These are phyloP conservation scores for Graptemys geographica DNA, from an alignment of 2,797 vertebrate species.

Conservation along the genomic window DNA sequence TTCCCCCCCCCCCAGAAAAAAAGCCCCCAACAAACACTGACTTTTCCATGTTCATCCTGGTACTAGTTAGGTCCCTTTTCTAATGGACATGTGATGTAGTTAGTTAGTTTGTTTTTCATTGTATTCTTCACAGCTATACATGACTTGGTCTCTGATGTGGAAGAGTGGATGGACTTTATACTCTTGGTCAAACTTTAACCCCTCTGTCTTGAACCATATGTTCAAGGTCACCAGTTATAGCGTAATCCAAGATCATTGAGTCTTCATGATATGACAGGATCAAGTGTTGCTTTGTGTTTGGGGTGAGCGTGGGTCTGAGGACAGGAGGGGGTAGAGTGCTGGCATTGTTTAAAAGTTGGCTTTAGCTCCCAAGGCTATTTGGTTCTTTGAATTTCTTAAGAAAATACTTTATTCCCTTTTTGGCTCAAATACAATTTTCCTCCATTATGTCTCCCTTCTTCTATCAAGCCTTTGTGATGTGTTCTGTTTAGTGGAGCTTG, in stretches of 20 bases:
- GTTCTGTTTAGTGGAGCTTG: neutral
- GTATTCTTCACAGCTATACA: neutral
- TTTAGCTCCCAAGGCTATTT: neutral
- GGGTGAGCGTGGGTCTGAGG: neutral
- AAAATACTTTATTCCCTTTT: neutral
- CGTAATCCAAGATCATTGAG: neutral
- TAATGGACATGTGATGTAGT: neutral
- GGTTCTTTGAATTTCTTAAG: neutral
- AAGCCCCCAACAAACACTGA: neutral
- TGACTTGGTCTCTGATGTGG: neutral
- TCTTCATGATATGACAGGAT: neutral
- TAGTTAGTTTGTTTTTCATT: neutral
- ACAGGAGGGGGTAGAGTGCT: neutral
- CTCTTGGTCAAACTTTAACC: neutral
- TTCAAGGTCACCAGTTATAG: neutral
- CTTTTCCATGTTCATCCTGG: neutral
- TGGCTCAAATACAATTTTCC: neutral
- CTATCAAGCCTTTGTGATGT: neutral
- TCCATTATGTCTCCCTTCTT: neutral
- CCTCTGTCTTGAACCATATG: neutral
- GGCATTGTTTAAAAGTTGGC: neutral
- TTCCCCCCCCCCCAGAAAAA: neutral
- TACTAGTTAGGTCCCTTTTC: slow-evolving; percentile 2
- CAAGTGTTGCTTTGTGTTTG: neutral
- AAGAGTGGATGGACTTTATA: neutral